phyloP scores from a whole-genome alignment of 1,140 invertebrate genomes.

The Arctopsyche grandis region DNA sequence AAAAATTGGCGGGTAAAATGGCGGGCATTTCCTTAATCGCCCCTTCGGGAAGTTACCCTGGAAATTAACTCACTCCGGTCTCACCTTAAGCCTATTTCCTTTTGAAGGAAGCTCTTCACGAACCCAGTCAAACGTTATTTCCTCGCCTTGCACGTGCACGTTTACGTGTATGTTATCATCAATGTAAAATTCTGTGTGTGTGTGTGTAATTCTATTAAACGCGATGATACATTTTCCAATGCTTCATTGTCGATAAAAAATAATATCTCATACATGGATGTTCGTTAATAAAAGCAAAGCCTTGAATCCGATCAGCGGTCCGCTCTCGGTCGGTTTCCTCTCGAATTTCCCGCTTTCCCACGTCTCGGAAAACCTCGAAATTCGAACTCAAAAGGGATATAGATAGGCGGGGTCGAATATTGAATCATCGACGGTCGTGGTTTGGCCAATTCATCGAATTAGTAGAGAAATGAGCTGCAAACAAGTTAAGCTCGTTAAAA shows the following conservation, averaged over 20 bases:
- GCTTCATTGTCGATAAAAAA: too few relatives aligned
- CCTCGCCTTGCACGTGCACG: not conserved
- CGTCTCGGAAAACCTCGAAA: too few relatives aligned
- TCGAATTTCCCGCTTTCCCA: too few relatives aligned
- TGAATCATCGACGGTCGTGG: slow-evolving; percentile 13
- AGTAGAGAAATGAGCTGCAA: slow-evolving; percentile 29
- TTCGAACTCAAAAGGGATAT: too few relatives aligned
- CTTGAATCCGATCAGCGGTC: too few relatives aligned
- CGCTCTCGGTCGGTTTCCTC: too few relatives aligned
- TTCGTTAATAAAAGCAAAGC: too few relatives aligned
- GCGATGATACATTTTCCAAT: too few relatives aligned
- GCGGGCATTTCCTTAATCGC: slow-evolving; percentile 24
- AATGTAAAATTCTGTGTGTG: not conserved
- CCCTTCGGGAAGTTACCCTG: slow-evolving; percentile 28
- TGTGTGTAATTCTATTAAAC: not conserved
- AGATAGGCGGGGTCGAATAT: not conserved
- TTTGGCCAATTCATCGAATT: slow-evolving; percentile 33
- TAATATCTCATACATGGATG: too few relatives aligned
- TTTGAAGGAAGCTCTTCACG: slow-evolving; percentile 9
- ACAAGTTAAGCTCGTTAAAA: slow-evolving; percentile 44
- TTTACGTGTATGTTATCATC: too few relatives aligned
- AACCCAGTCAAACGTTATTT: slow-evolving; percentile 23
- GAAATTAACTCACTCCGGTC: slow-evolving; percentile 23
- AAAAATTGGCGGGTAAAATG: slow-evolving; percentile 21
- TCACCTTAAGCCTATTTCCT: slow-evolving; percentile 30